Evolutionary conservation across 2,113 vertebrate genomes (phyloP).

Genomic region (Hydrolagus affinis): DNA sequence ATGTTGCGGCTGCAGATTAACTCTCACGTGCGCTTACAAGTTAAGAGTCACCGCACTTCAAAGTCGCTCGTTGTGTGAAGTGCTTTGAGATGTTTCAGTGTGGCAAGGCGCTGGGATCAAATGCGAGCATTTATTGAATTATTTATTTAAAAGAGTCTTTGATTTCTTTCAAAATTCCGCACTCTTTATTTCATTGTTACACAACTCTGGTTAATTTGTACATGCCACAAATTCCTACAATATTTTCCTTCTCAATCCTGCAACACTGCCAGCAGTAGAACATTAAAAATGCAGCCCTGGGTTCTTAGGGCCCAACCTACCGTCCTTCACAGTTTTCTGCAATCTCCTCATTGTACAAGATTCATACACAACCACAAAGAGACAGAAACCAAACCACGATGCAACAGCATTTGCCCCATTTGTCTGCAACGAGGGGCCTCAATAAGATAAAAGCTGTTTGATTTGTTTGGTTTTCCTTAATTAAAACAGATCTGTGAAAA

Average conservation of each 20-base stretch:
- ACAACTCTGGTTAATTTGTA: neutral
- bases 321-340: conserved; percentile 4
- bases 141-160: neutral
- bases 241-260: conserved; percentile 1
- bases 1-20: too few relatives aligned
- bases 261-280: neutral
- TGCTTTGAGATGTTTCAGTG: too few relatives aligned
- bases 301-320: neutral
- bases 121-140: neutral
- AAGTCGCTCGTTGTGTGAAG: too few relatives aligned
- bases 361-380: neutral
- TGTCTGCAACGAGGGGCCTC: neutral
- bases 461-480: neutral
- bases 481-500: neutral
- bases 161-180: neutral
- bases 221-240: neutral
- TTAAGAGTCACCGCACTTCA: too few relatives aligned
- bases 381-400: neutral
- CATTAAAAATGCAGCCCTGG: conserved; percentile 5
- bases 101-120: too few relatives aligned
- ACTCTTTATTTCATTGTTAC: neutral
- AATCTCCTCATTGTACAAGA: neutral
- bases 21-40: too few relatives aligned
- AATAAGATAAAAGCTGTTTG: too few relatives aligned
- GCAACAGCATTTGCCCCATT: neutral